Percentiles rank a stretch among this genome's conserved stretches.
phyloP scores from a whole-genome alignment of 2,797 vertebrate genomes.

The Anabacerthia variegaticeps region DNA sequence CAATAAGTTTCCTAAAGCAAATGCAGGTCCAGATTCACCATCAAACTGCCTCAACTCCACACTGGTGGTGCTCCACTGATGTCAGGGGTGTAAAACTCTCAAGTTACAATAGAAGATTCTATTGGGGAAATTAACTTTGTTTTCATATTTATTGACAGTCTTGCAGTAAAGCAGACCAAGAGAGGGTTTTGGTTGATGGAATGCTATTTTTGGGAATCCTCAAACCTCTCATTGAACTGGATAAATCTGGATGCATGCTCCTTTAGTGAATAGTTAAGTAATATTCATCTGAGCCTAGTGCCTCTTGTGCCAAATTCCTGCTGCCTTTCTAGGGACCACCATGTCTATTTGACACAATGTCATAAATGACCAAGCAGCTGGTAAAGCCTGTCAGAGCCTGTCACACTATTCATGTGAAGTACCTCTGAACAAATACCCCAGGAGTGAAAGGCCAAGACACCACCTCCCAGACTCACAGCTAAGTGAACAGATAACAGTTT shows the following conservation, averaged over 20 bases:
- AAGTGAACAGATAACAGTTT: not conserved
- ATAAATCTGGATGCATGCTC: not conserved
- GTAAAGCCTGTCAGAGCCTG: not conserved
- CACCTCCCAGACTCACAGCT: not conserved
- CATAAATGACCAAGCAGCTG: not conserved
- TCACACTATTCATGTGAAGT: accelerated
- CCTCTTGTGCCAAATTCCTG: not conserved
- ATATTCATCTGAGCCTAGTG: not conserved
- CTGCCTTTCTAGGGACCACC: not conserved
- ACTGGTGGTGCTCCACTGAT: not conserved
- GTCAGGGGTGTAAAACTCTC: not conserved
- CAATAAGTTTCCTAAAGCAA: not conserved
- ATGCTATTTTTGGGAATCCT: not conserved
- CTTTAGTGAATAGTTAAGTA: not conserved
- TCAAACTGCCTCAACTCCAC: not conserved
- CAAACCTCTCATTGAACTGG: not conserved
- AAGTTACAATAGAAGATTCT: not conserved
- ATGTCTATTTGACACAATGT: not conserved
- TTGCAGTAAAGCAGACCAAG: not conserved
- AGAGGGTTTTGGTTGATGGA: not conserved
- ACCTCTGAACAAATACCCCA: not conserved
- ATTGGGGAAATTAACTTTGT: not conserved
- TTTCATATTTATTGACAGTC: not conserved
- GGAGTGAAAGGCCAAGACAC: not conserved
- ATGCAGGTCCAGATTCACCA: not conserved